Evolutionary conservation across 2,888 invertebrate species (phyloP), one percentile per base, ranked within the genome.

Genomic region (Caenorhabditis japonica): DNA sequence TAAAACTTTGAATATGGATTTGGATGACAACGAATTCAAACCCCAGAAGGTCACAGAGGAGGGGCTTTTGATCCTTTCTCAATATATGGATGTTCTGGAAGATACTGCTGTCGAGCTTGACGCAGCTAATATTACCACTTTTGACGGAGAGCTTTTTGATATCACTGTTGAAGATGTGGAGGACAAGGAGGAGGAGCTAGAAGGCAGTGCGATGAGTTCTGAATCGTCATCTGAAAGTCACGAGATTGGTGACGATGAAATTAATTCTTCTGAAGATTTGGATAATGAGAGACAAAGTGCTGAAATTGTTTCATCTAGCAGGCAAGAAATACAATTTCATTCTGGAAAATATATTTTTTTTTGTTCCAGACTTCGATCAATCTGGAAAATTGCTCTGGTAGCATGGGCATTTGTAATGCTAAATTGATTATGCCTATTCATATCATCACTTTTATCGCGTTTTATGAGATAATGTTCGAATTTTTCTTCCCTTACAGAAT

Each of bases 31-130:
- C n/a, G 55, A 70, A 19, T 70, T 47, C 19, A 33, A 33, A 5
- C 33, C 55, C 10, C 60, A 70, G 30, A 70, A 70, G 15, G 41
- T 70, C 3, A 59, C 53, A n/a, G 52, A 52, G 17, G 41, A 58
- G 2, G 46, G 47, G 21, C 30, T 66, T n/a, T 51, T 27, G 10
- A 23, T 44, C 8, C 56, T 66, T 13, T 27, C 56, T 12, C 56
- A 66, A 27, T 58, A 55, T 33, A 56, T 70, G 70, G 61, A 61
- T 70, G 61, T 70, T 21, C 43, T 70, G 23, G 70, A 70, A 44
- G 41, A 61, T 43, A 61, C 70, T 46, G 69, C 69, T 41, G 53
- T 39, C 34, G 53, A 58, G 39, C 36, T 68, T 36, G 68, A 66
- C 34, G 66, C 66, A 13, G 66, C 66, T 2, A 66, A 66, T n/a